Percentiles rank a stretch among this genome's conserved stretches.
phyloP scores from a whole-genome alignment of 2,888 invertebrate genomes.

The Agonopterix alstromeriana region DNA sequence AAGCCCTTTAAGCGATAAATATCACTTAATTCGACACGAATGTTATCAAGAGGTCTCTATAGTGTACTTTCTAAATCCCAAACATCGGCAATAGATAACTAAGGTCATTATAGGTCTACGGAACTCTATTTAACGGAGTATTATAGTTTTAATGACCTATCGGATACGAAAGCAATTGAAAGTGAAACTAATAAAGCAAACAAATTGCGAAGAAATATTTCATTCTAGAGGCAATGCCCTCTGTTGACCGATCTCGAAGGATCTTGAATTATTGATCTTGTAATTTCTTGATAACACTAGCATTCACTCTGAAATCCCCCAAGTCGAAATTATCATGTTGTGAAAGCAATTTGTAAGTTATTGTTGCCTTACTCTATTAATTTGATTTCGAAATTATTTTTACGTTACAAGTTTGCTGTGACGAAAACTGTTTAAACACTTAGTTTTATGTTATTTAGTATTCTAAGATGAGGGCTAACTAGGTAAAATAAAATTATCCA shows the following conservation, averaged over 20 bases:
- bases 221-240: conserved; percentile 30
- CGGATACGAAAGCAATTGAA: conserved; percentile 38
- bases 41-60: conserved; percentile 11
- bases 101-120: conserved; percentile 12
- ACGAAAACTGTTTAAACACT: no score
- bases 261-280: no score
- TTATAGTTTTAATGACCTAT: conserved; percentile 31
- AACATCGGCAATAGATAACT: conserved; percentile 13
- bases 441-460: no score
- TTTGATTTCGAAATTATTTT: conserved; percentile 2
- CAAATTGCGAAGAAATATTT: conserved; percentile 32
- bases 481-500: no score
- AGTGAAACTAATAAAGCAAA: conserved; percentile 62
- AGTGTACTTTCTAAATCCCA: conserved; percentile 18
- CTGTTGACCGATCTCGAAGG: conserved; percentile 4
- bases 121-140: conserved; percentile 27
- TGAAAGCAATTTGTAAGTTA: not conserved
- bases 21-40: conserved; percentile 14
- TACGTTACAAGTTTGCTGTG: no score
- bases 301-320: no score
- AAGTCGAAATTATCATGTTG: no score
- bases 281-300: no score
- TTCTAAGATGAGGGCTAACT: no score
- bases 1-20: conserved; percentile 18
- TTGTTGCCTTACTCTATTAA: conserved; percentile 9